Percentiles rank a stretch among this genome's conserved stretches.
Evolutionary conservation across 2,888 invertebrate genomes (phyloP).

Genomic region (Caenorhabditis sp.): DNA sequence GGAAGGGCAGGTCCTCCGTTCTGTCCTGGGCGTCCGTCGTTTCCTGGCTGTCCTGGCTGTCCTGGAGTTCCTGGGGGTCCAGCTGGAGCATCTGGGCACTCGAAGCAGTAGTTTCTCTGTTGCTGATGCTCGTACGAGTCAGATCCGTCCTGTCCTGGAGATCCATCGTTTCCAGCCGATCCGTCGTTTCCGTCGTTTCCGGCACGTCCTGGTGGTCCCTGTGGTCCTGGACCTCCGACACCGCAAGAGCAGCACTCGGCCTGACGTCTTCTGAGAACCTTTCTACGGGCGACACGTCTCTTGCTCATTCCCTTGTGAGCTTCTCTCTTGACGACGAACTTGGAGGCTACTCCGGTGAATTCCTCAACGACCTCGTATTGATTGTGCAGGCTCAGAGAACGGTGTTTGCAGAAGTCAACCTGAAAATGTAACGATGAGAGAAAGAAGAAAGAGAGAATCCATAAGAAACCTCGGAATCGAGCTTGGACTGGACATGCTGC

Average conservation of each 20-base stretch:
- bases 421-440: neutral
- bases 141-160: slow-evolving; percentile 55
- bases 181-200: slow-evolving; percentile 59
- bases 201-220: slow-evolving; percentile 57
- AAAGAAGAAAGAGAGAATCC: neutral
- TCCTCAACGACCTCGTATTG: slow-evolving; percentile 54
- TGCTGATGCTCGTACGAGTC: slow-evolving; percentile 52
- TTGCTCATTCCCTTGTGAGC: slow-evolving; percentile 45
- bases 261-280: slow-evolving; percentile 50
- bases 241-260: slow-evolving; percentile 67
- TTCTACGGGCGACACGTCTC: slow-evolving; percentile 44
- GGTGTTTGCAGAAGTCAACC: slow-evolving; percentile 58
- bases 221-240: slow-evolving; percentile 63
- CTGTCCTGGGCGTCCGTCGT: slow-evolving; percentile 62
- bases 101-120: slow-evolving; percentile 68
- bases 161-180: slow-evolving; percentile 61
- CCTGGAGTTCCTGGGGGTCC: slow-evolving; percentile 69
- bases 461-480: slow-evolving; percentile 27
- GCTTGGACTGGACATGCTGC: slow-evolving; percentile 52
- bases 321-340: slow-evolving; percentile 54
- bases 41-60: slow-evolving; percentile 66
- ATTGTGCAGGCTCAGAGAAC: slow-evolving; percentile 50
- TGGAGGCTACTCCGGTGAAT: slow-evolving; percentile 51
- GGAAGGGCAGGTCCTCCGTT: slow-evolving; percentile 56
- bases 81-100: slow-evolving; percentile 70